Evolutionary conservation across 1,140 invertebrate species (phyloP).

Genomic region (Leguminivora glycinivorella): DNA sequence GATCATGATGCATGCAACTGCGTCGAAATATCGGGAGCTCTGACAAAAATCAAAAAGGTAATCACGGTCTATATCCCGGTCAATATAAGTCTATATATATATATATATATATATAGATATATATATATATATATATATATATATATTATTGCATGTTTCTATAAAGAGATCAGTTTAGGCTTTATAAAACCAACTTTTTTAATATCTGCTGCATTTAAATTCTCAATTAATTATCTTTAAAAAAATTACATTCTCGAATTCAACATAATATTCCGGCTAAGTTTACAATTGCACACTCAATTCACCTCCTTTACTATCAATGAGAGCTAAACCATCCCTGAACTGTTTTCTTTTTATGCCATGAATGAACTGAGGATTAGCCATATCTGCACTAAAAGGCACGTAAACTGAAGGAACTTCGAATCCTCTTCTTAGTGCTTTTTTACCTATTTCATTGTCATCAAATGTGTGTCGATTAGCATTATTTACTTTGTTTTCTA

Average conservation of each 20-base stretch:
- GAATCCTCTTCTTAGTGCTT: not conserved
- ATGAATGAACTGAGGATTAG: not conserved
- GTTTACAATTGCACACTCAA: not conserved
- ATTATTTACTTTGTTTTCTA: not conserved
- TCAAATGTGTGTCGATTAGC: not conserved
- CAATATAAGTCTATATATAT: no score
- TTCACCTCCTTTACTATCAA: not conserved
- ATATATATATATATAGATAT: no score
- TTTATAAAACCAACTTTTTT: no score
- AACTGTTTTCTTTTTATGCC: constrained; percentile 1
- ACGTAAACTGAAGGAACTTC: not conserved
- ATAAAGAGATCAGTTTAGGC: no score
- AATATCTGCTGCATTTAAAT: no score
- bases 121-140: no score
- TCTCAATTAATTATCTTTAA: no score
- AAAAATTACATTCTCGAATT: not conserved
- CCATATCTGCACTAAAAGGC: not conserved
- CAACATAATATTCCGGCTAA: not conserved
- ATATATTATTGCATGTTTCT: no score
- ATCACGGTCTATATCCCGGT: no score
- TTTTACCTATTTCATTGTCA: not conserved
- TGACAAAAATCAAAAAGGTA: no score
- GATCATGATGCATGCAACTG: no score
- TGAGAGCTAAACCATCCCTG: not conserved
- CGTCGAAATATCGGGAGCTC: no score